Base-by-base conservation (phyloP, 2,113 vertebrate genomes). In the Petroica traversi region DNA sequence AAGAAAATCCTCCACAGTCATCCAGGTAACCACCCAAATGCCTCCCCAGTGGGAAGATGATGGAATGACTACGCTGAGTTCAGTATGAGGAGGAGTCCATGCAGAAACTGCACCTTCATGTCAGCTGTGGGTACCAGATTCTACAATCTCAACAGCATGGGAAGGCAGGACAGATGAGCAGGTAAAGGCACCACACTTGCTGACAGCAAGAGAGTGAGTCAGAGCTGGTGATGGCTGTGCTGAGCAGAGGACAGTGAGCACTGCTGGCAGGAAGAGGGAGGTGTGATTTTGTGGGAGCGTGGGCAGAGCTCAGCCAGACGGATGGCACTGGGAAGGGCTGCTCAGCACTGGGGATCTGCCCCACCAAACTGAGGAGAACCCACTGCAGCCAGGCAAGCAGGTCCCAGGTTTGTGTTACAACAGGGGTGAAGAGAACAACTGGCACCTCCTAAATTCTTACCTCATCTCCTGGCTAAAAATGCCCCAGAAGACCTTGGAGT, bases 201-300 rank as follows among this genome's bases (percentile, higher is more conserved):
- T 95, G 92, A 81, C 77, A 95, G 43, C 9, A 48, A 46, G n/a
- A 61, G 45, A 66, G 28, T 81, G 92, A 94, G 80, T 94, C 93
- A 93, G 73, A 80, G 57, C 61, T 78, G 58, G 64, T 4, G 34
- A 40, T 40, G 93, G 55, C 51, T 86, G 59, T 55, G 46, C 77
- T 87, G 87, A 96, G 62, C 61, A 71, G 38, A 63, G 33, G 19
- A 89, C 45, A 69, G 71, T 8, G 58, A 95, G 49, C 40, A 22
- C 51, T 57, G 63, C 68, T 67, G 81, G 61, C 69, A 89, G 68
- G 82, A 55, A 66, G 67, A 57, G 51, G 29, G 66, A 92, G 57
- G 61, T 36, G 48, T 3, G 5, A 91, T 54, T 45, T 20, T 23
- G 33, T 34, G 43, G 28, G 63, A 85, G 51, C 0, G 0, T 4